phyloP scores from a whole-genome alignment of 2,888 invertebrate genomes.

The Frankliniella intonsa region DNA sequence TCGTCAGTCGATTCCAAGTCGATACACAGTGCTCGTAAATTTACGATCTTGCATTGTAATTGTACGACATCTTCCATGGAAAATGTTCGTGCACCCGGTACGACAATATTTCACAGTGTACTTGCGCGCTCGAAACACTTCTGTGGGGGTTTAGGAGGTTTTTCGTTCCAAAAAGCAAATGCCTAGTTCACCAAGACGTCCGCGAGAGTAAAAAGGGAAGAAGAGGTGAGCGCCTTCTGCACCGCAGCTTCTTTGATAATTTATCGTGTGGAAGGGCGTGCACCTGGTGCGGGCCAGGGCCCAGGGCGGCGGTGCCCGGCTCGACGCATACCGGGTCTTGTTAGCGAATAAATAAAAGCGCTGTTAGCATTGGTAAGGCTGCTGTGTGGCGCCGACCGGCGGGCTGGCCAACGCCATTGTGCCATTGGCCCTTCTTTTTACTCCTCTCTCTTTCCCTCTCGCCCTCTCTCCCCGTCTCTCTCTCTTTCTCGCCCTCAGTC shows the following conservation, averaged over 20 bases:
- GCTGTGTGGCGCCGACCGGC: background rate
- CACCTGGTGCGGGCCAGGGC: background rate
- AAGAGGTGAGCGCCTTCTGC: background rate
- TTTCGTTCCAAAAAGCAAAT: too few species aligned
- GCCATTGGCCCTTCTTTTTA: background rate
- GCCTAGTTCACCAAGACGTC: too few species aligned
- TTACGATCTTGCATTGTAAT: too few species aligned
- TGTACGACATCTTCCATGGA: too few species aligned
- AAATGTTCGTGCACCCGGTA: too few species aligned
- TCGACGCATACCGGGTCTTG: background rate
- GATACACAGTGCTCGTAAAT: too few species aligned
- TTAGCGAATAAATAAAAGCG: slow-evolving; percentile 19
- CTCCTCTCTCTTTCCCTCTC: background rate
- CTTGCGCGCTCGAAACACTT: too few species aligned
- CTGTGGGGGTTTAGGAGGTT: too few species aligned
- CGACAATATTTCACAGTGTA: too few species aligned
- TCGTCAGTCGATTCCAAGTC: too few species aligned
- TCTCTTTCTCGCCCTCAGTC: too few species aligned
- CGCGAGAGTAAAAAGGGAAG: background rate
- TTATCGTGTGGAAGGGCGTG: background rate
- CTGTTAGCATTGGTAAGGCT: slow-evolving; percentile 1
- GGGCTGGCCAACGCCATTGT: background rate
- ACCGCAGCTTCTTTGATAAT: background rate
- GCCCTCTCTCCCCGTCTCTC: background rate
- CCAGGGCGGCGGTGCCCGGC: background rate